Evolutionary conservation across 2,113 vertebrate genomes (phyloP), one percentile per base, ranked within the genome.

Genomic region (Ceyx margarethae): DNA sequence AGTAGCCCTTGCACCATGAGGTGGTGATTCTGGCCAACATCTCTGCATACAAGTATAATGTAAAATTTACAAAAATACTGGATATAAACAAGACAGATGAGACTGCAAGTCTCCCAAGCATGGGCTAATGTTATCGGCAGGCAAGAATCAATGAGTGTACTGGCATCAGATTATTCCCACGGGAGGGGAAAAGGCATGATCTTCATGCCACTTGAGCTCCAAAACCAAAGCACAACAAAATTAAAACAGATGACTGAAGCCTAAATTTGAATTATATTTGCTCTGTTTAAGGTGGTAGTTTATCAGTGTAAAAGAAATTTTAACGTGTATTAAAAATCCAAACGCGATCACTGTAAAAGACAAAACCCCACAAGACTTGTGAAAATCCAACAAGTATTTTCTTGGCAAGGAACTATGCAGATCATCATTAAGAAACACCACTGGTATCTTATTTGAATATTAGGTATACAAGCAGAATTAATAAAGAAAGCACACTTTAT

Each of bases 201-300:
- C 56, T 83, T 77, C 28, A 1, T 5, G 53, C 80, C 79, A 77
- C 67, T 76, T 13, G 9, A 85, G 68, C 79, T 88, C 67, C 82
- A 58, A 65, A 46, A 45, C 17, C 58, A 61, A 87, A 87, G 89
- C 40, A 57, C 43, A 65, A 57, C 45, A 37, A 33, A 72, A 74
- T 68, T 45, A 54, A 88, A 93, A 69, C 69, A 81, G 29, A 94
- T 26, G 77, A 81, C 40, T 81, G 62, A 74, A 90, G 83, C 58
- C 6, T 64, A 78, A 57, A 91, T 86, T 54, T 84, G 77, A 93
- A 93, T 95, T 93, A 94, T 42, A 69, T 81, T 54, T 92, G 91
- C 89, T 90, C 90, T 90, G 79, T 82, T 96, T 91, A 45, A 87
- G 67, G 28, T 64, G 6, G 15, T 9, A 64, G 37, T 43, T 80